Base-by-base conservation (phyloP, 2,113 vertebrate species). In the Vicugna pacos region DNA sequence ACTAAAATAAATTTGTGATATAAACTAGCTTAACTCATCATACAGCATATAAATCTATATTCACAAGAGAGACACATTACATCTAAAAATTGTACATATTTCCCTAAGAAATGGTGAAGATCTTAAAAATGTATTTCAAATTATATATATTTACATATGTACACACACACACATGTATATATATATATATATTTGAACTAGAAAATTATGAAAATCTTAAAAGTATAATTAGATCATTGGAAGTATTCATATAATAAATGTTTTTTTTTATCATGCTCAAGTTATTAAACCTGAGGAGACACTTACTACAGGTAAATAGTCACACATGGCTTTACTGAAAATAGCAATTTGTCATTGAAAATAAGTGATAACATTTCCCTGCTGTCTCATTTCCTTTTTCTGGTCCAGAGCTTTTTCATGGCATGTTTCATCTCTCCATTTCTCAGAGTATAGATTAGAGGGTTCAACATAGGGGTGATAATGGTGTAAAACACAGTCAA, bases 391-490 rank as follows among this genome's bases (percentile, higher is more conserved):
- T 70, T 96, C 60, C 58, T n/a, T 95, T 83, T 95, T 69, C 15
- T 72, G 8, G 9, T 79, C 93, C 96, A 97, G 4, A 98, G 62
- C 0, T 92, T 97, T 70, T 77, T 93, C 89, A 97, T 97, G 38
- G 97, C 94, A 80, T 8, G 94, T 95, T 97, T 97, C 85, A 98
- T 97, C 24, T 97, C 94, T 24, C 26, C 73, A 76, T 97, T 50
- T 75, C 72, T 50, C 72, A 75, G 26, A 50, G 42, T 32, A 10
- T 50, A 50, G 28, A 50, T 75, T 56, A 98, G 48, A 15, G 96
- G 93, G 30, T 97, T 98, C 42, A 97, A 8, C 96, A 97, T 91
- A 38, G 97, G 97, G 1, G 95, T 97, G 6, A 98, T 76, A 73
- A 94, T 14, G 5, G 94, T 96, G 6, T 95, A 97, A 86, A 98